Evolutionary conservation across 2,888 invertebrate species (phyloP), one percentile per base, ranked within the genome.

Genomic region (Lasiommata megera): DNA sequence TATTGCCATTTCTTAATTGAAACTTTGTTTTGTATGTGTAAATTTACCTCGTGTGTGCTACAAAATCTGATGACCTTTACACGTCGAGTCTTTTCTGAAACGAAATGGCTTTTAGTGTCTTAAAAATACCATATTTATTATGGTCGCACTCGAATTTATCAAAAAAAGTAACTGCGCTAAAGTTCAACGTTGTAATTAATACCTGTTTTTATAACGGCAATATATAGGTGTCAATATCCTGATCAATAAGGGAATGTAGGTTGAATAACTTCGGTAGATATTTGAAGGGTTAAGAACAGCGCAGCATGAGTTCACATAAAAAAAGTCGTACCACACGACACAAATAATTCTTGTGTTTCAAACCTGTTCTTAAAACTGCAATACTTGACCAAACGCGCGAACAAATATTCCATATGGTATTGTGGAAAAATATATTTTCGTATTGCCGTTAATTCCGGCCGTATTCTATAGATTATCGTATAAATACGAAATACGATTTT

Each of bases 181-280:
- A 54, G 51, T 54, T 18, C 48, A 18, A 41, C 52, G 34, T 31
- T 46, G 11, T 38, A 31, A 43, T 55, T 16, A 11, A 61, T 58
- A 58, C 61, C 53, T 53, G 58, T 61, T 61, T 48, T 61, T 61
- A 50, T 50, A 53, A 56, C 61, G 58, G 61, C 55, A 58, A 58
- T 53, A 54, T 50, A 44, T 54, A 50, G 37, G 31, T 29, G 46
- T 12, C 16, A 16, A 31, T 46, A 46, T 46, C 46, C 46, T 46
- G 46, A 31, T 31, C 46, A 46, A 46, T 12, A 16, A 46, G 31
- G 31, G 31, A 31, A 16, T 31, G 28, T 31, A 16, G 29, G 46
- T 46, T 46, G 31, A 29, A 46, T 31, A 29, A 29, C 44, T 46
- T 46, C 2, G 46, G 16, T 46, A 16, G 29, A 16, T 46, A 31